These are phyloP conservation scores for Neoniphon sammara DNA, from an alignment of 2,797 vertebrate species.

Conservation along the genomic window DNA sequence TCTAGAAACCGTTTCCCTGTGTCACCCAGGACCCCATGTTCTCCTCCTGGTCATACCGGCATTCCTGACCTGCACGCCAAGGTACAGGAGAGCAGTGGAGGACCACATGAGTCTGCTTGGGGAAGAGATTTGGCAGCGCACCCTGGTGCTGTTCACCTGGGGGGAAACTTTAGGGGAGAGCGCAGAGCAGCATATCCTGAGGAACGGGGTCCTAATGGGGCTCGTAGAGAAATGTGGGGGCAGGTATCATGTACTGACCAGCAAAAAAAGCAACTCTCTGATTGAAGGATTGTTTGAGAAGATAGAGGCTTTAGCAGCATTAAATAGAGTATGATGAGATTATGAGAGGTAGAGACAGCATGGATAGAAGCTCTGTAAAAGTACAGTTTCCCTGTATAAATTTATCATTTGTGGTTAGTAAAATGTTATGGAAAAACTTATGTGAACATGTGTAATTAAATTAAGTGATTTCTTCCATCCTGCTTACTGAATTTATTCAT, in stretches of 20 bases:
- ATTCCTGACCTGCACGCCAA: slow-evolving; percentile 75
- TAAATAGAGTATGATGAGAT: slow-evolving; percentile 27
- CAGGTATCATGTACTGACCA: slow-evolving; percentile 71
- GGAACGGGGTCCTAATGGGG: slow-evolving; percentile 72
- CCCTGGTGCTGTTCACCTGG: slow-evolving; percentile 79
- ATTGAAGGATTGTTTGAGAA: slow-evolving; percentile 69
- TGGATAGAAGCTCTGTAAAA: neutral
- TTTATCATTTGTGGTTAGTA: neutral
- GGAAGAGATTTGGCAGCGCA: slow-evolving; percentile 66
- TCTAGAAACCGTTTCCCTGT: slow-evolving; percentile 55
- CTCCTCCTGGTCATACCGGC: slow-evolving; percentile 78
- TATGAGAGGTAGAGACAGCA: neutral
- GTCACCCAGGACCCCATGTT: slow-evolving; percentile 66
- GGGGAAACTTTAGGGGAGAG: slow-evolving; percentile 78
- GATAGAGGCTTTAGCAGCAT: slow-evolving; percentile 66
- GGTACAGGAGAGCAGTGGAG: slow-evolving; percentile 73
- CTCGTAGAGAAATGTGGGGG: slow-evolving; percentile 74
- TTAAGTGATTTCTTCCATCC: slow-evolving; percentile 1
- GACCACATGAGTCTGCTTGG: slow-evolving; percentile 66
- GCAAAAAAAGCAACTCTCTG: slow-evolving; percentile 42
- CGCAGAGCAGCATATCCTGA: slow-evolving; percentile 76
- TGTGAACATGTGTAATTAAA: no score
- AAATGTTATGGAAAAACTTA: neutral
- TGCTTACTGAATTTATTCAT: slow-evolving; percentile 6
- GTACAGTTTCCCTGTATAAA: neutral